Evolutionary conservation across 2,797 vertebrate species (phyloP), one percentile per base, ranked within the genome.

Genomic region (Coregonus suidteri): DNA sequence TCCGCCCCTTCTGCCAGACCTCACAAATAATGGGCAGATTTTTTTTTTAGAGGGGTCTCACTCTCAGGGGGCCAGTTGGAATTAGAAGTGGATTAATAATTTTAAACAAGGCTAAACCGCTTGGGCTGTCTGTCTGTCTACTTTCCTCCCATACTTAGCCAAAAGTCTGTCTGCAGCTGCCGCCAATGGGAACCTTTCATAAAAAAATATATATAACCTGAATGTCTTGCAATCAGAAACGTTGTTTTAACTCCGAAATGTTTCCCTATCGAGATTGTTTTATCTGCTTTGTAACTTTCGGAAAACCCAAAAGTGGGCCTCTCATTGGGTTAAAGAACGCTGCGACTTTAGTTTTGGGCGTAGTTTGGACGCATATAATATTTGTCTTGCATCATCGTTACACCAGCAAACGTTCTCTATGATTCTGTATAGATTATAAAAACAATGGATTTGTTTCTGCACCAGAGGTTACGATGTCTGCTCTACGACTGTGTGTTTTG

Each of bases 51-150:
- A 93, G 91, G 88, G 90, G 90, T 91, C 89, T 87, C 88, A 85
- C 87, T 86, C 86, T 90, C 88, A 88, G 90, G 91, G 87, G 90
- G 91, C 90, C 90, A 93, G 87, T 88, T 92, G 92, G 93, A 94
- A 94, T 93, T 93, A 94, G 90, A 90, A 89, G 86, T 94, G 93
- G 93, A 94, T 94, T 95, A 93, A 94, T 94, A 93, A 93, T 93
- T 94, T 93, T 92, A 93, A 94, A 94, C 91, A 93, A 93, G 92
- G 91, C 92, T 93, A 94, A 94, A 94, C 91, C 91, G 93, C 90
- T 93, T 91, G 91, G 88, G 86, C 88, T 92, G 91, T 93, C 91
- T 90, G 91, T 93, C 91, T 92, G 93, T 81, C 77, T 90, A 91
- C 87, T 88, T 89, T 92, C 84, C n/a, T 90, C 83, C 90, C 79